These are phyloP conservation scores for Sympetrum striolatum DNA, from an alignment of 2,888 invertebrate genomes.

Conservation along the genomic window DNA sequence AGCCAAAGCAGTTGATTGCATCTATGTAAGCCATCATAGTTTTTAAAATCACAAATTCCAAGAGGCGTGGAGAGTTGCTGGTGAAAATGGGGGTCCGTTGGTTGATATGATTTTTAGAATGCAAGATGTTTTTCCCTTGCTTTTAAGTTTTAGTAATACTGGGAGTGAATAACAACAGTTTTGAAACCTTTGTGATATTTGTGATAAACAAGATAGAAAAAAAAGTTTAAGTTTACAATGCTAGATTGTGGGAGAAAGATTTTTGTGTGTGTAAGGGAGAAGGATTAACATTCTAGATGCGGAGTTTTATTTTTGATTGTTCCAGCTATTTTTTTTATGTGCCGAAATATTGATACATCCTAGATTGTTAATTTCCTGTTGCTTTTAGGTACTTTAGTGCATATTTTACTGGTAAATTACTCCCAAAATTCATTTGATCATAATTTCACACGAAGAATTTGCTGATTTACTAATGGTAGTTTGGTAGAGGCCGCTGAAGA, in stretches of 20 bases:
- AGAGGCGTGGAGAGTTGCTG: neutral
- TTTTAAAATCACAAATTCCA: neutral
- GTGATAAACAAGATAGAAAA: constrained; percentile 25
- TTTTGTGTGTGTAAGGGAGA: neutral
- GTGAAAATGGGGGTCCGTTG: neutral
- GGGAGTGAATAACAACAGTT: constrained; percentile 17
- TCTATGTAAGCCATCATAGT: neutral
- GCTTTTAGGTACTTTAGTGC: constrained; percentile 21
- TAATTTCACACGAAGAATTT: constrained; percentile 23
- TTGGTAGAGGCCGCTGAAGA: constrained; percentile 6
- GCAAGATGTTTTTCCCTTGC: neutral
- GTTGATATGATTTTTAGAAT: neutral
- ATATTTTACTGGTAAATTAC: constrained; percentile 11
- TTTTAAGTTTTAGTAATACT: constrained; percentile 1
- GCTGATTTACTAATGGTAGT: constrained; percentile 20
- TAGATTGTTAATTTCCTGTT: constrained; percentile 24
- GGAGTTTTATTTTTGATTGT: constrained; percentile 1
- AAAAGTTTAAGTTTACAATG: constrained; percentile 24
- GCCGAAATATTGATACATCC: neutral
- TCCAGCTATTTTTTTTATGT: neutral
- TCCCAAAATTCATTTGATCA: neutral
- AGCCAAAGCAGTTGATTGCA: neutral
- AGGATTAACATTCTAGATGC: neutral
- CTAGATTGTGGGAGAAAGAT: constrained; percentile 8
- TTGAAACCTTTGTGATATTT: constrained; percentile 39